Percentiles rank a stretch among this genome's conserved stretches.
phyloP scores from a whole-genome alignment of 2,113 vertebrate genomes.

The Microcebus lehilahytsara region DNA sequence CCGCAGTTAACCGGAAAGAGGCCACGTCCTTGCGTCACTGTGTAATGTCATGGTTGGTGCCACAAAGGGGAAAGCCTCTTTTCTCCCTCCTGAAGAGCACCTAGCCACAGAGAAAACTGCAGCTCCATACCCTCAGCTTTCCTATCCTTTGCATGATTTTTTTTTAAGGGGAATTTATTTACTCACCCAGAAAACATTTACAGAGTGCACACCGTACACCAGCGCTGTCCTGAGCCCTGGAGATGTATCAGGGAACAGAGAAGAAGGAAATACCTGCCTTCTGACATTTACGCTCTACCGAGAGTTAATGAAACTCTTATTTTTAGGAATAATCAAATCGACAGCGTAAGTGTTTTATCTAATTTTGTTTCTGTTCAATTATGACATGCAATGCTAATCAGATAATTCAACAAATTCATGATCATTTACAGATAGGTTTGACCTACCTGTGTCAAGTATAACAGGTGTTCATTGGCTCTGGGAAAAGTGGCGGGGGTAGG shows the following conservation, averaged over 20 bases:
- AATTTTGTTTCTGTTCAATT: background rate
- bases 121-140: accelerated
- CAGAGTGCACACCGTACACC: background rate
- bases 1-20: background rate
- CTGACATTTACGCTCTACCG: background rate
- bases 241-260: too few relatives aligned
- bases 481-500: too few relatives aligned
- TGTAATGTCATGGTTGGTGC: too few relatives aligned
- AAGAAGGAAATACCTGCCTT: background rate
- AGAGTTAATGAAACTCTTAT: background rate
- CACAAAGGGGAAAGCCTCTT: too few relatives aligned
- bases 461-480: background rate
- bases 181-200: background rate
- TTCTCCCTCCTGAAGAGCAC: background rate
- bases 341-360: background rate
- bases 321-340: background rate
- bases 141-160: background rate
- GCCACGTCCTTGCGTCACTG: accelerated
- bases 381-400: background rate
- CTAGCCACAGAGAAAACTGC: background rate
- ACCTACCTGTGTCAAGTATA: too few relatives aligned
- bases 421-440: background rate
- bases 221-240: background rate
- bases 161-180: background rate
- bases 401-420: background rate